These are phyloP conservation scores for Pseudococcus viburni DNA, from an alignment of 2,888 invertebrate genomes.

Conservation along the genomic window DNA sequence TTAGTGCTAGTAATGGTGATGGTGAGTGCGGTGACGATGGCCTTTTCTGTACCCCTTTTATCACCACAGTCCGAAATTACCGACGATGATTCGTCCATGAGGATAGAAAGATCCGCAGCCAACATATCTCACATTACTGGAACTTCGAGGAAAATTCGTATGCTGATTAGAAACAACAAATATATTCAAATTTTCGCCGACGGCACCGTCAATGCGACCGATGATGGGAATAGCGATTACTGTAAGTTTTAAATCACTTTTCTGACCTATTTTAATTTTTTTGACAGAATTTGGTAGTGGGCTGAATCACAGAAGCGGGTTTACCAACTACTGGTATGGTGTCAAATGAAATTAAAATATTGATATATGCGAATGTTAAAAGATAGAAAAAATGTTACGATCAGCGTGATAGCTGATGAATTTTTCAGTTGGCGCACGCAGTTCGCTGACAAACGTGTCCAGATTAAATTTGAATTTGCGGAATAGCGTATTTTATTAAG, in stretches of 20 bases:
- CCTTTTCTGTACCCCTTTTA: conserved; percentile 56
- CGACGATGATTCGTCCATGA: conserved; percentile 54
- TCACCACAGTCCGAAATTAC: conserved; percentile 48
- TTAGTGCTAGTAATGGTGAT: conserved; percentile 65
- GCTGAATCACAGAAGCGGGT: background rate
- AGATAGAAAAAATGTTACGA: background rate
- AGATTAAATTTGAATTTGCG: conserved; percentile 4
- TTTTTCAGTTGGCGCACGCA: background rate
- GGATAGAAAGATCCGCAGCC: conserved; percentile 65
- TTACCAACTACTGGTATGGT: background rate
- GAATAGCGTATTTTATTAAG: conserved; percentile 25
- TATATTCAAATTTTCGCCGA: conserved; percentile 87
- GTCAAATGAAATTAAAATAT: background rate
- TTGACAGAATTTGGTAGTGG: background rate
- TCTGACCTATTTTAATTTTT: background rate
- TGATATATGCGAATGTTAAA: background rate
- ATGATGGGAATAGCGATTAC: conserved; percentile 85
- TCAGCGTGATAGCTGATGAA: background rate
- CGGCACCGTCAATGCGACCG: conserved; percentile 88
- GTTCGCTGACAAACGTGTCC: background rate
- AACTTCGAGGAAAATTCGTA: conserved; percentile 84
- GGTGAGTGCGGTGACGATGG: conserved; percentile 62
- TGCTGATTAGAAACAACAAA: conserved; percentile 87
- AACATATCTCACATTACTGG: conserved; percentile 84
- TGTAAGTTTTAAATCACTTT: conserved; percentile 77